Base-by-base conservation (phyloP, 1,140 invertebrate species). In the Megathymus violae region DNA sequence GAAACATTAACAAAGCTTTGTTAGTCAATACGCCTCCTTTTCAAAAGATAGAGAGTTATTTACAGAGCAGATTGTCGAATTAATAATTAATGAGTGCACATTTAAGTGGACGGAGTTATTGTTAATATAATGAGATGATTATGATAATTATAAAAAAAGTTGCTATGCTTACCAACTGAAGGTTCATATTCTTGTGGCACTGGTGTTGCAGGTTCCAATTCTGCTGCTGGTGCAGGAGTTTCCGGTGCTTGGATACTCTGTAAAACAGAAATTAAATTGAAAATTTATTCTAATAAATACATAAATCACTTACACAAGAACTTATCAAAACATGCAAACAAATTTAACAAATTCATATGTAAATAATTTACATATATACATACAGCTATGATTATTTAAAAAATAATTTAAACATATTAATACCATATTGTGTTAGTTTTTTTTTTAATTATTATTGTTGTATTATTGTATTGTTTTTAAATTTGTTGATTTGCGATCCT, bases 101-200 rank as follows among this genome's bases (percentile, higher is more conserved):
- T 17, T 36, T 38, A 38, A 17, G 27, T 52, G 6, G 9, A 10
- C 11, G 5, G 10, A 13, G 11, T 19, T 11, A 16, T 38, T 27
- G 11, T 16, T 44, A 10, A 22, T 9, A 44, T 19, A 16, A 44
- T 25, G 9, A 27, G 19, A 9, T 22, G 19, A 22, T 22, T 14
- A 47, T 13, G 9, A 44, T 1, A 0, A 22, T 9, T 16, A 4
- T n/a, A 1, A 7, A 44, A 7, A 3, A 3, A 4, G 15, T 22
- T 44, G 6, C 4, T 34, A 52, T 17, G 77, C 82, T 78, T 60
- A 91, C 91, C 89, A 59, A 91, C 82, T 27, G 91, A 91, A 19
- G 91, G 91, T 59, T 91, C 86, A 62, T 92, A 92, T 19, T 92
- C 90, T 46, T 91, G 89, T 34, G 89, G 89, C 40, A 90, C 78